These are phyloP conservation scores for Leptosomus discolor DNA, from an alignment of 2,113 vertebrate species.

Conservation along the genomic window DNA sequence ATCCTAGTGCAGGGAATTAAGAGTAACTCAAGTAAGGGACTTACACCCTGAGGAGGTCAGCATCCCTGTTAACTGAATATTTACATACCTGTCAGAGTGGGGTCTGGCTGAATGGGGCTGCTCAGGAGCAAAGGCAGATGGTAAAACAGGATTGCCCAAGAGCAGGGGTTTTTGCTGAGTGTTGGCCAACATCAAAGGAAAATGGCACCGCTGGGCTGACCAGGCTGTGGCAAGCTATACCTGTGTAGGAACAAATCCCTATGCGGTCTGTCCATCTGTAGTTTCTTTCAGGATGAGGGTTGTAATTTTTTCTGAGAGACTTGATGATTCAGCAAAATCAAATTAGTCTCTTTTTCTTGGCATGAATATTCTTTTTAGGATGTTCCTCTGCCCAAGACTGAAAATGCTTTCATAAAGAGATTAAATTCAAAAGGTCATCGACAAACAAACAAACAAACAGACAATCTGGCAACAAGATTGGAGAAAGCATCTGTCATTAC, in stretches of 20 bases:
- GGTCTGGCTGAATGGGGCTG: not conserved
- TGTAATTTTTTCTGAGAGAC: not conserved
- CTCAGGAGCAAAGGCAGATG: not conserved
- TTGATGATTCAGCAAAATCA: conserved; percentile 1
- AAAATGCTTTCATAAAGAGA: not conserved
- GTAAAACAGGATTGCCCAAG: not conserved
- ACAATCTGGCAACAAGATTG: not conserved
- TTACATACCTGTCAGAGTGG: not conserved
- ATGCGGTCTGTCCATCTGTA: not conserved
- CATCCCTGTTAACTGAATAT: not conserved
- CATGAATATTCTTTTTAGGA: not conserved
- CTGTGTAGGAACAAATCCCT: not conserved
- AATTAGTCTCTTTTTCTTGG: conserved; percentile 15
- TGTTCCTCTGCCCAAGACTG: not conserved
- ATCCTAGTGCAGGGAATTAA: not conserved
- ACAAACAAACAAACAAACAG: not conserved
- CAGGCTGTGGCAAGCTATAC: not conserved
- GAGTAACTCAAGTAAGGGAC: not conserved
- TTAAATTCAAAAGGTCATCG: not conserved
- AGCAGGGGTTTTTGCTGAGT: not conserved
- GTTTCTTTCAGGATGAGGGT: not conserved
- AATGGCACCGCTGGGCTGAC: not conserved
- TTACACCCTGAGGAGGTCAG: not conserved
- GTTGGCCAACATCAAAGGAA: not conserved
- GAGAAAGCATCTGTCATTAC: not conserved